Evolutionary conservation across 2,797 vertebrate genomes (phyloP).

Genomic region (Notolabrus celidotus): DNA sequence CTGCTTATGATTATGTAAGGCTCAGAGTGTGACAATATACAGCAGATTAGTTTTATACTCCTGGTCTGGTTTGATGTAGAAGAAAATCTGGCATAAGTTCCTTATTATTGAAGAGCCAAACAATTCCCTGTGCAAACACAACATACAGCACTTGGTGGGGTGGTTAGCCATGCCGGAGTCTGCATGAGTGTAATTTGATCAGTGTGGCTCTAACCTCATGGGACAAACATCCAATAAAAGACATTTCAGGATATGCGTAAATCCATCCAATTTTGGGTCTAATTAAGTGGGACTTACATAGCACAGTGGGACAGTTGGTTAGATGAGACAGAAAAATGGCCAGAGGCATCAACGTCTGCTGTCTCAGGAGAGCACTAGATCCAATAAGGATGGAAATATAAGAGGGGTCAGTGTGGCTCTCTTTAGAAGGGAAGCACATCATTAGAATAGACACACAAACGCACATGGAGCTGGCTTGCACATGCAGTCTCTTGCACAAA

Average conservation of each 20-base stretch:
- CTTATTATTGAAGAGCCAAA: constrained; percentile 28
- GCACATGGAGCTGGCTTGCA: background rate
- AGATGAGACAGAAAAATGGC: constrained; percentile 74
- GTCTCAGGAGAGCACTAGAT: constrained; percentile 70
- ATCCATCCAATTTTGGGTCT: constrained; percentile 81
- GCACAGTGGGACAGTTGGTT: constrained; percentile 67
- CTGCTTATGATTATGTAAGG: background rate
- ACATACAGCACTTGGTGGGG: constrained; percentile 28
- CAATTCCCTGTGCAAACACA: constrained; percentile 20
- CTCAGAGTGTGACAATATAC: background rate
- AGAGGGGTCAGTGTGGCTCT: constrained; percentile 65
- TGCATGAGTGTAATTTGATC: constrained; percentile 76
- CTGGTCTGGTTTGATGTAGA: constrained; percentile 10
- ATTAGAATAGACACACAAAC: constrained; percentile 26
- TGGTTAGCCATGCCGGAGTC: constrained; percentile 43
- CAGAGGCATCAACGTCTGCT: constrained; percentile 62
- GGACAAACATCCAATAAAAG: constrained; percentile 78
- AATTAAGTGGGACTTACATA: constrained; percentile 82
- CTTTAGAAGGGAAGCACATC: constrained; percentile 47
- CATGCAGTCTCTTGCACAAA: background rate
- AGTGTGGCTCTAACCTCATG: constrained; percentile 68
- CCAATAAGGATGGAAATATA: constrained; percentile 75
- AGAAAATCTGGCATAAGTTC: constrained; percentile 1
- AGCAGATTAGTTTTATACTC: constrained; percentile 2
- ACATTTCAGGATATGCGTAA: constrained; percentile 78